Base-by-base conservation (phyloP, 2,113 vertebrate species). In the Euleptes europaea region DNA sequence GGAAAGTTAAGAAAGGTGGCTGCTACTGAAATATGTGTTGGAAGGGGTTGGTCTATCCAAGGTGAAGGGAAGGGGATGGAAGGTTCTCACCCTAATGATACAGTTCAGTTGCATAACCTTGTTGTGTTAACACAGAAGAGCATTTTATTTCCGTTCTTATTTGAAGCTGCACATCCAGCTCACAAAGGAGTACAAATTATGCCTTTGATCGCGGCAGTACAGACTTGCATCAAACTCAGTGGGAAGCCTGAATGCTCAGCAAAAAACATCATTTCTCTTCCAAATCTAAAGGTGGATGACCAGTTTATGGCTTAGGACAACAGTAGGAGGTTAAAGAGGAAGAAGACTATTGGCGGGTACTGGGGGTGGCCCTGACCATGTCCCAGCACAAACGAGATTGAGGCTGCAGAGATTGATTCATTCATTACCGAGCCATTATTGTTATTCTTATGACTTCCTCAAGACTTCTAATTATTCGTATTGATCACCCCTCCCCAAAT, bases 41-140 rank as follows among this genome's bases (percentile, higher is more conserved):
- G 49, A 60, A 90, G n/a, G 60, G 73, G 86, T 91, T 89, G 88
- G 84, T 69, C 10, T 17, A 83, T 66, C 31, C 72, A 84, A 70
- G 40, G 2, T 5, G 14, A 65, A 33, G 7, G 5, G 47, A 33
- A 31, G 44, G 12, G 70, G 21, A 60, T 17, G 19, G 19, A 57
- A 21, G 21, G 13, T 60, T 77, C 17, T 21, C 35, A 26, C 10
- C 49, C 7, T 21, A n/a, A 35, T 33, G 3, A 28, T 63, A 6
- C 6, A 78, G 23, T 63, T 78, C 38, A 44, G 14, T 65, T 79
- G 28, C 7, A 66, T 10, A 79, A 65, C 28, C 42, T 10, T 65
- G 72, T 65, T 33, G 26, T 6, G 12, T 33, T 47, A 13, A 35
- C n/a, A 47, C 31, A 49, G 11, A 47, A 66, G 1, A 44, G 40